phyloP scores from a whole-genome alignment of 1,140 invertebrate species.

The Ceratoteleas bidentatus region DNA sequence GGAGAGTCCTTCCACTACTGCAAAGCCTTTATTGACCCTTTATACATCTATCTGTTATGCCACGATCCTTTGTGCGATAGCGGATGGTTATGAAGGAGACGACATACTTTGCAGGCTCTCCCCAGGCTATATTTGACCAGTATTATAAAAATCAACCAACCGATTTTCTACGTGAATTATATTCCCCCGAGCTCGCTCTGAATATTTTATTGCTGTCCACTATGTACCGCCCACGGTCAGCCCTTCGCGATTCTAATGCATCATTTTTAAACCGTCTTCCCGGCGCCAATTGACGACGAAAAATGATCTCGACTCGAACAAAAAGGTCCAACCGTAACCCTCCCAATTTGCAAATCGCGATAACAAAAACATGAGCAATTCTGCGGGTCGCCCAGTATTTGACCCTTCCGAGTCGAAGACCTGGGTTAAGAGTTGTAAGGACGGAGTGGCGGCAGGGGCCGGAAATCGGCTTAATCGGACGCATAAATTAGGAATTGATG shows the following conservation, averaged over 20 bases:
- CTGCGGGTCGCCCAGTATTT: too few relatives aligned
- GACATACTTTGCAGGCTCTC: conserved; percentile 73
- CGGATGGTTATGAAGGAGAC: conserved; percentile 72
- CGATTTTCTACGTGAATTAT: conserved; percentile 82
- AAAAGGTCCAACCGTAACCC: too few relatives aligned
- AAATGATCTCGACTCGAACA: too few relatives aligned
- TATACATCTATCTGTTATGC: conserved; percentile 82
- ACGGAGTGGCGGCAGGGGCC: not conserved
- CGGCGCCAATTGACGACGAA: conserved; percentile 18
- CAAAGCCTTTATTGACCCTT: conserved; percentile 81
- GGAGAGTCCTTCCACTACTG: conserved; percentile 71
- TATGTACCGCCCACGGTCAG: conserved; percentile 18
- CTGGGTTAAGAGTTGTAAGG: conserved; percentile 3
- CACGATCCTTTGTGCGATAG: conserved; percentile 78
- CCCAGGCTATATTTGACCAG: conserved; percentile 82
- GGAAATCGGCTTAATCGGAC: conserved; percentile 49
- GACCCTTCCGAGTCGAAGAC: too few relatives aligned
- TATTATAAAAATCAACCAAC: conserved; percentile 83
- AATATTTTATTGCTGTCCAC: conserved; percentile 82
- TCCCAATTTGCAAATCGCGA: too few relatives aligned
- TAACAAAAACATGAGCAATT: too few relatives aligned
- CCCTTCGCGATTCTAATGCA: conserved; percentile 35
- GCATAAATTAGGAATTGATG: conserved; percentile 65
- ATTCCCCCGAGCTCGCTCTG: conserved; percentile 77
- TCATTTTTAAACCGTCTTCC: conserved; percentile 38